Base-by-base conservation (phyloP, 2,888 invertebrate species). In the Nemotelus nigrinus region DNA sequence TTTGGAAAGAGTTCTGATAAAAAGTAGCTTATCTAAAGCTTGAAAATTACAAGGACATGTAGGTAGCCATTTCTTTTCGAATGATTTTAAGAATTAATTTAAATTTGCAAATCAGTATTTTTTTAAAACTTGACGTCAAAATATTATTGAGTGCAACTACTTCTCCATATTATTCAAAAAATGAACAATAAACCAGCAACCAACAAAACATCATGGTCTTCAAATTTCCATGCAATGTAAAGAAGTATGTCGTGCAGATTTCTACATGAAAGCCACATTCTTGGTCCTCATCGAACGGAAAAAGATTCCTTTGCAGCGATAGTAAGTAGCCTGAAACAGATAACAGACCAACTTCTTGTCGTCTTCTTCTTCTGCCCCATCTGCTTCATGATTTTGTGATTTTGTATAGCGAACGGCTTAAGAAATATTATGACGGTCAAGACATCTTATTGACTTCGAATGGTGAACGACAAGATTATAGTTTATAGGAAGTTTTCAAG, bases 341-440 rank as follows among this genome's bases (percentile, higher is more conserved):
- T 71, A 68, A 71, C 57, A 43, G 39, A 25, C 25, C 25, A 25
- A 25, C 25, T 25, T 25, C 25, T 25, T 25, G 25, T 25, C 25
- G 25, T 25, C 25, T 25, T 25, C 25, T 25, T 25, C 25, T 25
- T 25, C 25, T 25, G 25, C 25, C 25, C 25, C 25, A 25, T 25
- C 25, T 25, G 25, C 25, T 25, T 44, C 7, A 47, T 45, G 25
- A 44, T 65, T 47, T 55, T 4, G 44, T 43, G 55, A 55, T 57
- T 55, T 55, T 71, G 71, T 53, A 71, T 71, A 43, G 53, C n/a
- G 55, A 71, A 55, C n/a, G 71, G 71, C 55, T 71, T 55, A 71
- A 71, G 71, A 71, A 53, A 71, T 65, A 65, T 25, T 25, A 25
- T 71, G 55, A 55, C 57, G 71, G 53, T 43, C 44, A 71, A 71